Percentiles rank a stretch among this genome's conserved stretches.
phyloP scores from a whole-genome alignment of 2,113 vertebrate species.

The human (Homo sapiens) region DNA sequence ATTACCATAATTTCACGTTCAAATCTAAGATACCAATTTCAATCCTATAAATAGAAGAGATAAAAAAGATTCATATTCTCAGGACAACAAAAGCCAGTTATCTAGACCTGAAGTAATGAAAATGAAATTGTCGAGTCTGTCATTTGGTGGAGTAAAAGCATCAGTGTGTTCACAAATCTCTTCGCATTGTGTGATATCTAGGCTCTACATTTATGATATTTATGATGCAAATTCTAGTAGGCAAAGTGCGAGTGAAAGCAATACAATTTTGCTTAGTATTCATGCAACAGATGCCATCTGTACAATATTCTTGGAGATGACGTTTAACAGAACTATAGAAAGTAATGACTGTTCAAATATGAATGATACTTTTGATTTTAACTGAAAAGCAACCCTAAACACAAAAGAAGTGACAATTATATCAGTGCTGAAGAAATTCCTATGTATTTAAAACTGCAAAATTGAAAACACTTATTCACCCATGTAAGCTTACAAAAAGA shows the following conservation, averaged over 20 bases:
- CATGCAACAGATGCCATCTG: constrained; percentile 58
- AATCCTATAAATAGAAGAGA: constrained; percentile 37
- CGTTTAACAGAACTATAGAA: constrained; percentile 54
- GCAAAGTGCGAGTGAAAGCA: constrained; percentile 60
- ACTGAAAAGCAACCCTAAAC: constrained; percentile 46
- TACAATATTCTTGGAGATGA: constrained; percentile 57
- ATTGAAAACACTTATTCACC: background rate
- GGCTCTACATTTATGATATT: constrained; percentile 53
- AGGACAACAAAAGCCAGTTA: constrained; percentile 25
- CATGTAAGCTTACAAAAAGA: background rate
- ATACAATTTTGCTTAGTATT: constrained; percentile 64
- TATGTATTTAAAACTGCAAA: background rate
- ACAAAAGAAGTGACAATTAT: constrained; percentile 49
- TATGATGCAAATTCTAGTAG: constrained; percentile 66
- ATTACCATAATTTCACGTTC: constrained; percentile 48
- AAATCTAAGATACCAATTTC: constrained; percentile 20
- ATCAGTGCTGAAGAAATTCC: constrained; percentile 23
- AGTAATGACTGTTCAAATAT: constrained; percentile 51
- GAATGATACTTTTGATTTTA: constrained; percentile 70
- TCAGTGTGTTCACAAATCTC: constrained; percentile 31
- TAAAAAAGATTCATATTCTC: constrained; percentile 31
- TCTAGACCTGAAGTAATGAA: constrained; percentile 48
- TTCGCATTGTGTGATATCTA: constrained; percentile 15
- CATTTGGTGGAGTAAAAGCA: constrained; percentile 19
- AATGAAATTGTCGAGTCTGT: constrained; percentile 56